Percentiles rank a stretch among this genome's conserved stretches.
Evolutionary conservation across 1,140 invertebrate species (phyloP).

Genomic region (Pectinophora gossypiella): DNA sequence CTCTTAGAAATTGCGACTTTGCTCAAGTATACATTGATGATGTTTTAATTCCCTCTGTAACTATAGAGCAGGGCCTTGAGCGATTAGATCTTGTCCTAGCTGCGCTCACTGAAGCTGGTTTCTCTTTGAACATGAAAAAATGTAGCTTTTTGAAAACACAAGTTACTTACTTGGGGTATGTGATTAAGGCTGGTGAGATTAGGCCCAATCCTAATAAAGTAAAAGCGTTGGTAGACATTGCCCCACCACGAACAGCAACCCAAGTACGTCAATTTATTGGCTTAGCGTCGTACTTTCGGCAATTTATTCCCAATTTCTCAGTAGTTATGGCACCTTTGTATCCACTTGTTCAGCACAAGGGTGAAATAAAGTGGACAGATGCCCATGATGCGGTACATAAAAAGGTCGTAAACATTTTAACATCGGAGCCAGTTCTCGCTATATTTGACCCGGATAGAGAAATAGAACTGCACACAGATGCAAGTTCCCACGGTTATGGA

Average conservation of each 20-base stretch:
- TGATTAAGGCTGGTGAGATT: background rate
- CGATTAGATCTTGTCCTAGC: background rate
- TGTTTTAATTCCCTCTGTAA: background rate
- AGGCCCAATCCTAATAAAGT: too few species aligned
- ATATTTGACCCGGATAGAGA: too few species aligned
- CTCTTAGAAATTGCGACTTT: background rate
- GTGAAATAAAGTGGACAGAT: background rate
- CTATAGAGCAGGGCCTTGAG: background rate
- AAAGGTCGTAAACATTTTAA: too few species aligned
- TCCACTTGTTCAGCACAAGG: background rate
- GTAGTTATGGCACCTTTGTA: background rate
- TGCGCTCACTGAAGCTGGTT: constrained; percentile 2
- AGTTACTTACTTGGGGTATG: constrained; percentile 20
- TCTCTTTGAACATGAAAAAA: constrained; percentile 22
- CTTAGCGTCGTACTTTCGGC: background rate
- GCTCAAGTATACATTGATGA: constrained; percentile 2
- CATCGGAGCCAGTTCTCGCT: too few species aligned
- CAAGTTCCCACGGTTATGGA: too few species aligned
- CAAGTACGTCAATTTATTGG: background rate
- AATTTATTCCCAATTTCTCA: background rate
- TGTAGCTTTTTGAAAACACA: constrained; percentile 16
- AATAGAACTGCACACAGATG: too few species aligned
- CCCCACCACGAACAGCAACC: too few species aligned
- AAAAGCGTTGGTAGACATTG: too few species aligned
- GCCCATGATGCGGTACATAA: background rate